These are phyloP conservation scores for Tetraodon nigroviridis DNA, from an alignment of 2,113 vertebrate species.

Conservation along the genomic window DNA sequence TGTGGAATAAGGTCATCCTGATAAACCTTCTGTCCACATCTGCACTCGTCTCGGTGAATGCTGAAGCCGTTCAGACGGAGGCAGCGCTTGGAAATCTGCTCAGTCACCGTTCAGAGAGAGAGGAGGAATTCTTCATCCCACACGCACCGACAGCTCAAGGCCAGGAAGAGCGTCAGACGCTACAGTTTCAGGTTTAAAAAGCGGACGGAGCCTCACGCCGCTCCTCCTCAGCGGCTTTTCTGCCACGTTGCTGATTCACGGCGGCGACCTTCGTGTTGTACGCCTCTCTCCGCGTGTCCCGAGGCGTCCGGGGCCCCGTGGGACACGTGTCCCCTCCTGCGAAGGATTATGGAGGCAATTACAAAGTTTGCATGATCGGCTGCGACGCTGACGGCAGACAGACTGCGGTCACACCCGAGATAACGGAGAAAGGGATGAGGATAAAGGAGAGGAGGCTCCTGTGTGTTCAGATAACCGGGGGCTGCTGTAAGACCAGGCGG, in stretches of 20 bases:
- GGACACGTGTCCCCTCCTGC: constrained; percentile 36
- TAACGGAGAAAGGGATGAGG: constrained; percentile 19
- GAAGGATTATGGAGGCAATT: constrained; percentile 53
- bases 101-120: neutral
- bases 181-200: no score
- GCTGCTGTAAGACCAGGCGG: neutral
- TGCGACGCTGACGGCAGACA: constrained; percentile 28
- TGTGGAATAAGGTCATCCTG: constrained; percentile 26
- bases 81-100: neutral
- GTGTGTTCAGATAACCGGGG: constrained; percentile 7
- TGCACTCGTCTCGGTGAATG: constrained; percentile 5
- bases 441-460: constrained; percentile 11
- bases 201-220: no score
- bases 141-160: no score
- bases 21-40: constrained; percentile 21
- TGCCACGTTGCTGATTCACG: constrained; percentile 20
- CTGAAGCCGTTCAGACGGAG: neutral
- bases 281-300: constrained; percentile 14
- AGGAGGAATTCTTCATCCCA: neutral
- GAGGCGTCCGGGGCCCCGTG: constrained; percentile 16
- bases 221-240: constrained; percentile 3
- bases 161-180: no score
- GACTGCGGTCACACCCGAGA: constrained; percentile 24
- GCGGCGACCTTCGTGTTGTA: constrained; percentile 19
- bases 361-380: constrained; percentile 46